A percentile compares a stretch with the other conserved stretches of the same genome.
Evolutionary conservation across 2,113 vertebrate genomes (phyloP).

Genomic region (Martes martes): DNA sequence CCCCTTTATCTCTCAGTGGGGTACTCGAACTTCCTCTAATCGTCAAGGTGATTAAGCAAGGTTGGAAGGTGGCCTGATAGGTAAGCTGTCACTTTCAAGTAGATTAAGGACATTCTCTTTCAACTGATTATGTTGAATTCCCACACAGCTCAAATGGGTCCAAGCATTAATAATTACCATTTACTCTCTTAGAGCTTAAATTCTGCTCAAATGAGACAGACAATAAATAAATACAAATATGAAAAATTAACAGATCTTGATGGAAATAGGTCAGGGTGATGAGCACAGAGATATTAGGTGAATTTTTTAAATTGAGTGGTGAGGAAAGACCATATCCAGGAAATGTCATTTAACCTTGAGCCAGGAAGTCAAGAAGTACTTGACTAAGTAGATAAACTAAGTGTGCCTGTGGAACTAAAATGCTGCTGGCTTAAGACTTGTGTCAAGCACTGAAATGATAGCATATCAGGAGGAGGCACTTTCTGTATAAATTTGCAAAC

Average conservation of each 20-base stretch:
- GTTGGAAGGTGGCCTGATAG: neutral
- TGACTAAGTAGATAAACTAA: neutral
- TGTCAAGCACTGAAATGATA: neutral
- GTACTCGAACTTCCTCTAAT: too few relatives aligned
- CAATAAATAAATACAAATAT: neutral
- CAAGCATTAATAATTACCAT: neutral
- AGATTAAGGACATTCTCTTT: neutral
- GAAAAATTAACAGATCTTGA: neutral
- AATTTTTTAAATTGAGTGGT: neutral
- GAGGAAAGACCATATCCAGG: neutral
- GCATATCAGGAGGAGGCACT: neutral
- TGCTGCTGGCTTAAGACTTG: neutral
- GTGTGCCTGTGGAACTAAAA: neutral
- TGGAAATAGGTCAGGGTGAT: neutral
- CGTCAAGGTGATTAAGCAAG: neutral
- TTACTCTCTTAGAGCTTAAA: neutral
- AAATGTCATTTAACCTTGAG: neutral
- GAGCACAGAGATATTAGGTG: neutral
- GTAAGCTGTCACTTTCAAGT: neutral
- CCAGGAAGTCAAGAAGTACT: neutral
- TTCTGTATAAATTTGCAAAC: neutral
- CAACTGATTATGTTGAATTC: neutral
- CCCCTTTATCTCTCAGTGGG: accelerated
- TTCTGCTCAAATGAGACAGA: neutral
- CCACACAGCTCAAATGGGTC: neutral